These are phyloP conservation scores for Melinaea menophilus DNA, from an alignment of 2,888 invertebrate species.

Conservation along the genomic window DNA sequence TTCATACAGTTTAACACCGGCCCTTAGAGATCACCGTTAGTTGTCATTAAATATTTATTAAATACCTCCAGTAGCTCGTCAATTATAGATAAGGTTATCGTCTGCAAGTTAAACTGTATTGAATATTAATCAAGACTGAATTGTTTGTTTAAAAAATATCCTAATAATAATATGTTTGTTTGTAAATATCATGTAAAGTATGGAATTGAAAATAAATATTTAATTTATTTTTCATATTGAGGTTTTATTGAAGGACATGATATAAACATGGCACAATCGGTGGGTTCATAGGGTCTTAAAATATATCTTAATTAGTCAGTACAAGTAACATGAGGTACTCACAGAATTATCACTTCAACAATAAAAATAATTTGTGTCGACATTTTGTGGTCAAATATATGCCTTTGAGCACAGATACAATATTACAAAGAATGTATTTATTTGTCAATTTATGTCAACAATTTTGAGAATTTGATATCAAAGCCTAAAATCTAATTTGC, in stretches of 20 bases:
- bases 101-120: constrained; percentile 60
- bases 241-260: constrained; percentile 32
- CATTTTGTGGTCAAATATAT: too few species aligned
- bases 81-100: constrained; percentile 33
- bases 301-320: constrained; percentile 5
- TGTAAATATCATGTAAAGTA: constrained; percentile 60
- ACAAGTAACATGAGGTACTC: neutral
- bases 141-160: constrained; percentile 59
- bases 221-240: constrained; percentile 66
- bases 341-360: too few species aligned
- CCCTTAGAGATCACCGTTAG: constrained; percentile 13
- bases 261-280: constrained; percentile 35
- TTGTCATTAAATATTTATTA: constrained; percentile 2
- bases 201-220: constrained; percentile 65
- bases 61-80: constrained; percentile 30
- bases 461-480: constrained; percentile 8
- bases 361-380: too few species aligned
- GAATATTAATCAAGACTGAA: constrained; percentile 72
- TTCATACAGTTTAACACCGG: constrained; percentile 36
- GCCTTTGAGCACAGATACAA: too few species aligned
- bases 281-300: constrained; percentile 21
- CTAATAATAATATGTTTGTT: constrained; percentile 54
- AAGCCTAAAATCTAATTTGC: constrained; percentile 12
- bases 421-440: neutral
- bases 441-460: constrained; percentile 1